These are phyloP conservation scores for Crocallis elinguaria DNA, from an alignment of 2,888 invertebrate species.

Conservation along the genomic window DNA sequence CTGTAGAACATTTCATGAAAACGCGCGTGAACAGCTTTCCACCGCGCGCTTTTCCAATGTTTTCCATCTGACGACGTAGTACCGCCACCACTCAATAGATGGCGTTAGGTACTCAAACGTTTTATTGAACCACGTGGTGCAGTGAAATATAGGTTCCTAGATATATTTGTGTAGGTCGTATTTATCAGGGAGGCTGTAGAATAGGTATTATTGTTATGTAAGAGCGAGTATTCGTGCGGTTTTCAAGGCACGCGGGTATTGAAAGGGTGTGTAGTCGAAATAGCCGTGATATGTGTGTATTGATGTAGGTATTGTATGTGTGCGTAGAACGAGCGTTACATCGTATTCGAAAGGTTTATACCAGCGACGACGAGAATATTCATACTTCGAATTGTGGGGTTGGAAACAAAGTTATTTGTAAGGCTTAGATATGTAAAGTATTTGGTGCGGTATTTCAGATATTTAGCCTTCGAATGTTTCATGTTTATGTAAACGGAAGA, in stretches of 20 bases:
- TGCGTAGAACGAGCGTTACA: conserved; percentile 60
- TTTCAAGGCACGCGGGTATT: conserved; percentile 67
- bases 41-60: conserved; percentile 8
- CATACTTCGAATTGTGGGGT: conserved; percentile 28
- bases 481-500: conserved; percentile 19
- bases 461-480: conserved; percentile 22
- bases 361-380: conserved; percentile 45
- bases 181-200: conserved; percentile 66
- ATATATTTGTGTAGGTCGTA: conserved; percentile 35
- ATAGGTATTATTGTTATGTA: conserved; percentile 82
- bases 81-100: conserved; percentile 69
- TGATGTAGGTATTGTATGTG: background rate
- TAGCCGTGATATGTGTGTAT: conserved; percentile 64
- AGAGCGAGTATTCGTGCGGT: conserved; percentile 78
- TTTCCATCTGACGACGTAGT: conserved; percentile 38
- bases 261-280: conserved; percentile 72
- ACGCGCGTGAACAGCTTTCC: conserved; percentile 3
- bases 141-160: conserved; percentile 13
- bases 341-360: conserved; percentile 69
- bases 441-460: conserved; percentile 20
- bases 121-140: conserved; percentile 80
- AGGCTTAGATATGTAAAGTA: conserved; percentile 24
- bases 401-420: conserved; percentile 33
- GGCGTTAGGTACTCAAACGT: conserved; percentile 58
- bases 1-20: conserved; percentile 26